A percentile compares a stretch with the other conserved stretches of the same genome.
Conservation (phyloP, 1,140 invertebrate species). For the Eumaeus atala region DNA sequence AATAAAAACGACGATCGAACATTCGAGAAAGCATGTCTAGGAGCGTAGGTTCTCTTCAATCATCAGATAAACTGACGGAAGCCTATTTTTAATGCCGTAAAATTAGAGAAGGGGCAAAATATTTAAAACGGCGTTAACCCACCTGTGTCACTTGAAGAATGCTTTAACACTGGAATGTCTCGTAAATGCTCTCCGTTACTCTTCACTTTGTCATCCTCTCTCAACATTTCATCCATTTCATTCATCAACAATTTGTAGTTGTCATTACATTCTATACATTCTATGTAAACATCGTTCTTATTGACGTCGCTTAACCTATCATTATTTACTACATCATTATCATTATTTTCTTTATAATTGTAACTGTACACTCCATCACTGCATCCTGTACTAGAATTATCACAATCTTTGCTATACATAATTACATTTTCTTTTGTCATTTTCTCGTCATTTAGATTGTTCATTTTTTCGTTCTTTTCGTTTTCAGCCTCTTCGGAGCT, state of each 20-base stretch:
- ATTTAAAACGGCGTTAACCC: no score
- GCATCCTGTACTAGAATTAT: not conserved
- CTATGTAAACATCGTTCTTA: not conserved
- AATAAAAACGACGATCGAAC: no score
- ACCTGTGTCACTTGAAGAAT: slow-evolving; percentile 18
- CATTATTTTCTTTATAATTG: slow-evolving; percentile 2
- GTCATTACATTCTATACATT: slow-evolving; percentile 1
- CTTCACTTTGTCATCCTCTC: not conserved
- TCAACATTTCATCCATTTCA: not conserved
- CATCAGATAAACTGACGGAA: slow-evolving; percentile 22
- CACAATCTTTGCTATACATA: slow-evolving; percentile 4
- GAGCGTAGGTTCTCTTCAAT: not conserved
- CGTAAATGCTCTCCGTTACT: slow-evolving; percentile 8
- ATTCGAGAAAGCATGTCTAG: no score
- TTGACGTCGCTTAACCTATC: slow-evolving; percentile 7
- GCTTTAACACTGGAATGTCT: slow-evolving; percentile 6
- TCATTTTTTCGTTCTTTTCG: slow-evolving; percentile 1
- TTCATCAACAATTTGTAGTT: not conserved
- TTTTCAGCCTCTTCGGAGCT: slow-evolving; percentile 12
- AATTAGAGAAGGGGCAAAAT: no score
- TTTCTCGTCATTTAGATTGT: not conserved
- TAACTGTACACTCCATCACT: not conserved
- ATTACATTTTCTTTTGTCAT: slow-evolving; percentile 10
- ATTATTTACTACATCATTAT: slow-evolving; percentile 19
- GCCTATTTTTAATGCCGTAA: no score